Evolutionary conservation across 2,888 invertebrate genomes (phyloP), one percentile per base, ranked within the genome.

Genomic region (Aspidiotus destructor): DNA sequence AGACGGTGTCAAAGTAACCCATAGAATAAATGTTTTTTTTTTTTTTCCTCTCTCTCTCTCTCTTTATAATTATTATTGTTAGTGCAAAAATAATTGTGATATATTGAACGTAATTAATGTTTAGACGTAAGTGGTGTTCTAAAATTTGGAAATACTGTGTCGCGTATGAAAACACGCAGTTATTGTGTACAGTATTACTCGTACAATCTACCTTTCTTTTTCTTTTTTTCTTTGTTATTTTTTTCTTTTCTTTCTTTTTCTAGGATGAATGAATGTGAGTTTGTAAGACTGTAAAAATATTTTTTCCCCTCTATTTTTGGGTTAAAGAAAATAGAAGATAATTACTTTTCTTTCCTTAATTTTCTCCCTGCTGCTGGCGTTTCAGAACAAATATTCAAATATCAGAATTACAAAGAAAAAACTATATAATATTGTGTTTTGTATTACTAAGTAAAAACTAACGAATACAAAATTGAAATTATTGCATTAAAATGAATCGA

Each of bases 1-100:
- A 72, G 71, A 74, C 74, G 74, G 74, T 48, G 40, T 58, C 67
- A n/a, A 67, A 67, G 52, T 67, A 28, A 48, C 63, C 53, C 41
- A 63, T 41, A 63, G 54, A 28, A 28, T 28, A 28, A 5, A 28
- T 28, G 28, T 28, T 28, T 28, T 28, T 1, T 28, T 5, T 28
- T 28, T 17, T 8, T 16, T 41, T 41, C 10, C 11, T 6, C 9
- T 15, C 28, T 15, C 41, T 42, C 41, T 15, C 48, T n/a, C 15
- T 28, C 48, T 48, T 13, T 48, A 48, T 48, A 48, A 48, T 48
- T 13, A 48, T 48, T 48, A 48, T 48, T 13, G n/a, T 48, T 3
- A 48, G 48, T 48, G 10, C 11, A 28, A 28, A 28, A 48, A 48
- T 16, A 10, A 17, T 57, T 57, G 57, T 57, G 57, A 57, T 57